Base-by-base conservation (phyloP, 2,888 invertebrate species). In the Nycteola revayana region DNA sequence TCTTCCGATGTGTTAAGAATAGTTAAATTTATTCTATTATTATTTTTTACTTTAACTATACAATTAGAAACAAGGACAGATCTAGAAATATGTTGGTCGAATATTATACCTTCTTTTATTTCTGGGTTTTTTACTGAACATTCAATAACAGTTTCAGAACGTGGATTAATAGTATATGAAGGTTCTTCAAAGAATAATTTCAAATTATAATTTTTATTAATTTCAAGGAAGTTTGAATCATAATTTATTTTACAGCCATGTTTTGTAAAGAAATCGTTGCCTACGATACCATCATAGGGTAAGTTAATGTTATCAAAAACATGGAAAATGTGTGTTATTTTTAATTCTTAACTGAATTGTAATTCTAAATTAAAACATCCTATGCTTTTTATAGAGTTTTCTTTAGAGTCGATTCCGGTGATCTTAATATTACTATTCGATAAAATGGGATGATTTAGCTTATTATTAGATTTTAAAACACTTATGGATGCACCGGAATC, bases 261-360 rank as follows among this genome's bases (percentile, higher is more conserved):
- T 21, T 11, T 7, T 3, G 3, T 43, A 0, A 49, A 29, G 0
- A 55, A 14, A 10, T 59, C 54, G 3, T 34, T 32, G 0, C 54
- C 50, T 1, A 54, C 45, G 7, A 52, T 54, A 5, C 52, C 54
- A 24, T 57, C 53, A 27, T 51, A 54, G 3, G 52, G 44, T 8
- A 56, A 24, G 10, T 45, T 25, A 9, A 50, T 40, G 0, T 42
- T 2, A 1, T 43, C 18, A n/a, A 51, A 29, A 1, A 56, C 43
- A 17, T 60, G 55, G 17, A 54, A 10, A 1, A 21, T 9, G 9
- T 21, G 20, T 5, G 18, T 5, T 3, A 18, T 6, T 3, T 18
- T 18, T 3, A 6, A 10, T 9, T 28, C 3, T n/a, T n/a, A n/a
- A 20, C 1, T 3, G 7, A n/a, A 7, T 24, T 17, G 48, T 7